A percentile compares a stretch with the other conserved stretches of the same genome.
phyloP scores from a whole-genome alignment of 2,113 vertebrate genomes.

The Sitta europaea region DNA sequence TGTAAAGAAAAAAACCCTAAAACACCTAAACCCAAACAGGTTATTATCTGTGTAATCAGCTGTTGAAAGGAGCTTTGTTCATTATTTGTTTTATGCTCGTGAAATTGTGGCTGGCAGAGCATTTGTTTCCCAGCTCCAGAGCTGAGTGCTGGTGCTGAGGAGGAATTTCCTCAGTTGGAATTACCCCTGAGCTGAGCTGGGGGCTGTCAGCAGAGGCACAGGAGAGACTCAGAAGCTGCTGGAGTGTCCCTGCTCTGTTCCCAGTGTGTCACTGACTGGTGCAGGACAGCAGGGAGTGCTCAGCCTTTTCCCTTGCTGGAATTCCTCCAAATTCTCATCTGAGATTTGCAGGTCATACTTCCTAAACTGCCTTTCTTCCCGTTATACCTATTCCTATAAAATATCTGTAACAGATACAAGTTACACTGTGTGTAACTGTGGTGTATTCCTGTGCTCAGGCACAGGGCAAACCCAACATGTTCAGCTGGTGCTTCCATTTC shows the following conservation, averaged over 20 bases:
- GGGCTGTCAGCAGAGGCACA: background rate
- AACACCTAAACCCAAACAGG: background rate
- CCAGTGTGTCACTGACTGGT: accelerated
- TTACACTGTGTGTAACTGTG: accelerated
- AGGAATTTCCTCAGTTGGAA: background rate
- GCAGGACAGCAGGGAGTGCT: background rate
- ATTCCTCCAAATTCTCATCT: background rate
- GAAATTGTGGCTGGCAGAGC: background rate
- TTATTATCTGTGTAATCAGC: background rate
- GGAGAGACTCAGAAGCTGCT: background rate
- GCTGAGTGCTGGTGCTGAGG: background rate
- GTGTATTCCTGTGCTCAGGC: background rate
- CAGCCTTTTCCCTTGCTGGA: background rate
- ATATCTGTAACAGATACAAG: accelerated
- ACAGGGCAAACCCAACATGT: accelerated
- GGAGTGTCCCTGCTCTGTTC: background rate
- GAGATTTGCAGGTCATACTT: background rate
- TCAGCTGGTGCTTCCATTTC: background rate
- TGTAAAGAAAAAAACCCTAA: background rate
- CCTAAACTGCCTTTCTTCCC: background rate
- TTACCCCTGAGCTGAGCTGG: background rate
- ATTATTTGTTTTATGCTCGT: background rate
- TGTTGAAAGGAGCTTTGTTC: background rate
- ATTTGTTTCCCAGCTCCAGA: background rate
- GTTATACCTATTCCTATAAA: accelerated